Conservation (phyloP, 2,113 vertebrate species). For the Lucifuga dentata region DNA sequence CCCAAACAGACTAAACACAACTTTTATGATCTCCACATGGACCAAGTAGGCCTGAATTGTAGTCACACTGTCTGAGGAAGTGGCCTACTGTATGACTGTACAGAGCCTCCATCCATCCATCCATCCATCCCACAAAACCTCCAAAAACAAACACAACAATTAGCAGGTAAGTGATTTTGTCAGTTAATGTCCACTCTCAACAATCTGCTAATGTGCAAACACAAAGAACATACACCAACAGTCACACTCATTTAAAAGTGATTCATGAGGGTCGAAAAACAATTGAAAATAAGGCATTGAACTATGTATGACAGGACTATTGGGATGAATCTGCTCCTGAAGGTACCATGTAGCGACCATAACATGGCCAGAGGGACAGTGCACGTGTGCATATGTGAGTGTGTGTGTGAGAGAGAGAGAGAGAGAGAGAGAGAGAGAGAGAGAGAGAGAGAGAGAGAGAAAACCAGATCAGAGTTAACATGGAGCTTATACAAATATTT, state of each 20-base stretch:
- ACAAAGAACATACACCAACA: neutral
- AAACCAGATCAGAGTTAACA: too few species aligned
- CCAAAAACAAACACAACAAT: too few species aligned
- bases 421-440: too few species aligned
- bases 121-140: too few species aligned
- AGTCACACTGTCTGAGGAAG: too few species aligned
- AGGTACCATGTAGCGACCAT: slow-evolving; percentile 50
- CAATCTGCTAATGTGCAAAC: slow-evolving; percentile 30
- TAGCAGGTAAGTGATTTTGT: slow-evolving; percentile 38
- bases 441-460: too few species aligned
- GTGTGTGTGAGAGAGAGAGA: neutral
- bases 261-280: slow-evolving; percentile 73
- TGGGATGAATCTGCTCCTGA: slow-evolving; percentile 54
- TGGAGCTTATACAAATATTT: too few species aligned
- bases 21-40: too few species aligned
- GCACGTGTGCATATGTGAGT: neutral
- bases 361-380: slow-evolving; percentile 44
- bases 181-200: slow-evolving; percentile 25
- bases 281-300: slow-evolving; percentile 75
- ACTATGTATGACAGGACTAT: slow-evolving; percentile 66
- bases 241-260: slow-evolving; percentile 23
- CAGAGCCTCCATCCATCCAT: too few species aligned
- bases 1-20: too few species aligned
- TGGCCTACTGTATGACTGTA: too few species aligned
- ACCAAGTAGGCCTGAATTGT: too few species aligned